Base-by-base conservation (phyloP, 2,797 vertebrate species). In the Tachyglossus aculeatus region DNA sequence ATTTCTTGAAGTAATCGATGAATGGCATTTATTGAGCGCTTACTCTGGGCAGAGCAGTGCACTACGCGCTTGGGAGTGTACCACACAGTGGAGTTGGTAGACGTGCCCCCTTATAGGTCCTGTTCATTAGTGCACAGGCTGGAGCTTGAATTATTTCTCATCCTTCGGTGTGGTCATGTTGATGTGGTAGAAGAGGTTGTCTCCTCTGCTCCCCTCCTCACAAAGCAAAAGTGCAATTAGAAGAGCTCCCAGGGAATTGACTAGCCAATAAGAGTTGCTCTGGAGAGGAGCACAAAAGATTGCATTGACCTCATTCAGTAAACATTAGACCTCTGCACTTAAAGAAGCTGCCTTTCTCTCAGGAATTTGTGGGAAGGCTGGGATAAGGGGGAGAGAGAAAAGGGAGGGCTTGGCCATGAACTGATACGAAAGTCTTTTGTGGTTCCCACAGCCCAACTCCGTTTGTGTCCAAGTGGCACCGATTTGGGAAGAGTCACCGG, bases 401-500 rank as follows among this genome's bases (percentile, higher is more conserved):
- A n/a, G n/a, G n/a, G n/a, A n/a, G n/a, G n/a, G n/a, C n/a, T n/a
- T n/a, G n/a, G n/a, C n/a, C n/a, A 29, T 21, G 18, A 32, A 19
- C 47, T 51, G 32, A 22, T 19, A 34, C 38, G 13, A 37, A 14
- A 41, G 0, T 82, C 75, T 88, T 79, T 85, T 77, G 36, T 31
- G 71, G 62, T 45, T 66, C 80, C 69, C 53, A 66, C 82, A 77
- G 61, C 74, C 69, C 82, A 80, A 80, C 76, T 83, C 61, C 73
- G 22, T 74, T 69, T 81, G 77, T 80, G 74, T 87, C 79, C 81
- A 74, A 77, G 71, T 81, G 74, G 82, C n/a, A 75, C 67, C 75
- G 78, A 86, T 82, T 85, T 67, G n/a, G n/a, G n/a, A 74, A 74
- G 47, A 47, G 86, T 83, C 66, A 70, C 81, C 76, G 82, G 88